Conservation (phyloP, 2,797 vertebrate genomes). For the Xiphophorus birchmanni region DNA sequence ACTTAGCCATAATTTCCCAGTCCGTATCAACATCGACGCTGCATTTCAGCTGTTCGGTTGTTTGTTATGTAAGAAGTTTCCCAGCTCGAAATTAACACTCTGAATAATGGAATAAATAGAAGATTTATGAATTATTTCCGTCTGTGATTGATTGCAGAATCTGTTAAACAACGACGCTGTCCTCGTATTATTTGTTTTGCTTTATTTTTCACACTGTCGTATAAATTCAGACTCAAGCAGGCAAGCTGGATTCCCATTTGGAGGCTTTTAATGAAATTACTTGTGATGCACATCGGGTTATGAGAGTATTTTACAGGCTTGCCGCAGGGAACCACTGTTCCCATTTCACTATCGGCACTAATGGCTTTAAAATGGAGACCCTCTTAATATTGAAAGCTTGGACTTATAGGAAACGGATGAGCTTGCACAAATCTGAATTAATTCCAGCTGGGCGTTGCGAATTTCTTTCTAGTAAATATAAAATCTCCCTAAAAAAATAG, state of each 20-base stretch:
- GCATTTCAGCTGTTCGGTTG: not conserved
- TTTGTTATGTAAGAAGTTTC: not conserved
- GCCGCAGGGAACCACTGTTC: slow-evolving; percentile 12
- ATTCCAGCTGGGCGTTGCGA: not conserved
- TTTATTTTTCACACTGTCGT: not conserved
- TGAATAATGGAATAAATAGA: slow-evolving; percentile 16
- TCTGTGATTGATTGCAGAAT: not conserved
- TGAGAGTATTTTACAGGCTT: not conserved
- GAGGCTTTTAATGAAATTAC: slow-evolving; percentile 51
- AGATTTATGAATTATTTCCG: not conserved
- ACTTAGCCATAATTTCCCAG: not conserved
- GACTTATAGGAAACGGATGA: slow-evolving; percentile 20
- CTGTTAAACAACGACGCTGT: slow-evolving; percentile 7
- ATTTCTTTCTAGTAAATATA: not conserved
- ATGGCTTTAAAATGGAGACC: slow-evolving; percentile 53
- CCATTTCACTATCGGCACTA: slow-evolving; percentile 37
- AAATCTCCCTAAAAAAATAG: not conserved
- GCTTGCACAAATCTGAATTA: slow-evolving; percentile 14
- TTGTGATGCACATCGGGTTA: slow-evolving; percentile 37
- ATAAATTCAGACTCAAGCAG: slow-evolving; percentile 31
- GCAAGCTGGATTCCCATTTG: slow-evolving; percentile 21
- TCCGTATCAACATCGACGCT: not conserved
- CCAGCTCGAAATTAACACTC: slow-evolving; percentile 11
- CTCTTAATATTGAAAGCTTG: slow-evolving; percentile 33
- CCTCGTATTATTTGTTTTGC: not conserved